Base-by-base conservation (phyloP, 2,797 vertebrate species). In the Onychomys leucogaster region DNA sequence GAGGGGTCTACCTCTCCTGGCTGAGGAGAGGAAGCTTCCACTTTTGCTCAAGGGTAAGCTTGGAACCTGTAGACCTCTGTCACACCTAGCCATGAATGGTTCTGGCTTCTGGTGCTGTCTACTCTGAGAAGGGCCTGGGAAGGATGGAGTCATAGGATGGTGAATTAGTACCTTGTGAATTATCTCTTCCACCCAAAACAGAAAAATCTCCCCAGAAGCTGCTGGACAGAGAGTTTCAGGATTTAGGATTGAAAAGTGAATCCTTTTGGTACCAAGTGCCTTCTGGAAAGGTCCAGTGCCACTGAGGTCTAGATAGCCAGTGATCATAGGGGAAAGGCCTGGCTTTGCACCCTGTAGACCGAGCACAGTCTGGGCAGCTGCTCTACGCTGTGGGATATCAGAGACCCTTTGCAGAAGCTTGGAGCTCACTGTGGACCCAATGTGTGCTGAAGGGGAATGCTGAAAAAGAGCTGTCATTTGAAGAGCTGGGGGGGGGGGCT, bases 401-500 rank as follows among this genome's bases (percentile, higher is more conserved):
- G 46, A 37, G 76, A 49, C 27, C 27, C 63, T 4, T 29, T 1
- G 34, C 23, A 49, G 13, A 11, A 59, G 8, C 1, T 0, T 52
- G 23, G 41, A 6, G 9, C 55, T 65, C 78, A 37, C 1, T 10
- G 65, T 27, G 0, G 2, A 10, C 16, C n/a, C n/a, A 5, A 0
- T 6, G 13, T 6, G 46, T 34, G 73, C n/a, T 1, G 3, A 57
- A 46, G 27, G 4, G 65, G 19, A 14, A 10, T 6, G 7, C 57
- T 21, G 9, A 75, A 2, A n/a, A 25, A 1, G 43, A 43, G 8
- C 32, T 69, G 8, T 37, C 59, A 27, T 85, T n/a, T 7, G 94
- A 46, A 11, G 32, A 67, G 29, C 67, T 55, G 5, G 7, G 21
- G 71, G 69, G 41, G 37, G 69, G 17, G 3, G n/a, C 8, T 7